These are phyloP conservation scores for Drosophila parthenogenetica DNA, from an alignment of 2,888 invertebrate genomes.

Conservation along the genomic window DNA sequence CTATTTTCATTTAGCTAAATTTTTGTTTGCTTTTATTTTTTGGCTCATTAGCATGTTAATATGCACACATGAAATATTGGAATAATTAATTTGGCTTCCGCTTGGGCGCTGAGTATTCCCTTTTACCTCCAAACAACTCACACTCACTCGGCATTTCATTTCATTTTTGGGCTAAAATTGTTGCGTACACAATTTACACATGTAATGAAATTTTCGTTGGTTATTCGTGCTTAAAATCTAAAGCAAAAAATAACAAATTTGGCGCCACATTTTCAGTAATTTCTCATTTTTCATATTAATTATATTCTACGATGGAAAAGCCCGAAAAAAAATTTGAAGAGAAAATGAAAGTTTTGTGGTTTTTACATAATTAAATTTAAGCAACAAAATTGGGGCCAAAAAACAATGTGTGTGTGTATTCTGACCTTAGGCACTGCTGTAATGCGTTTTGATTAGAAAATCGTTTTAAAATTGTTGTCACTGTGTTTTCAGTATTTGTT, in stretches of 20 bases:
- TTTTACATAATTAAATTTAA: constrained; percentile 58
- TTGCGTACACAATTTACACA: constrained; percentile 63
- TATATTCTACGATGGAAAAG: constrained; percentile 41
- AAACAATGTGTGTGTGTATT: background rate
- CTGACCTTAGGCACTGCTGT: constrained; percentile 37
- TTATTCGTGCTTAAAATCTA: constrained; percentile 26
- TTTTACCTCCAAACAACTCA: background rate
- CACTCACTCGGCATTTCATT: constrained; percentile 1
- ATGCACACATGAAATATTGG: constrained; percentile 12
- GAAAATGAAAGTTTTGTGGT: constrained; percentile 38
- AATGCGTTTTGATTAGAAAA: constrained; percentile 76
- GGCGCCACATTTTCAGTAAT: constrained; percentile 48
- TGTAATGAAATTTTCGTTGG: constrained; percentile 73
- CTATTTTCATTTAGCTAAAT: constrained; percentile 15
- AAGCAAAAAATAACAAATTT: constrained; percentile 13
- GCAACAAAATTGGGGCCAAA: constrained; percentile 5
- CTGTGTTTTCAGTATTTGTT: constrained; percentile 31
- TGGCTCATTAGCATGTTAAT: constrained; percentile 7
- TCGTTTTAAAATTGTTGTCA: constrained; percentile 70
- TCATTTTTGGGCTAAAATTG: constrained; percentile 44
- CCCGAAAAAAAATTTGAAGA: constrained; percentile 4
- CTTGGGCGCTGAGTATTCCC: background rate
- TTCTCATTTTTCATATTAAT: constrained; percentile 61
- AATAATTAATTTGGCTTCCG: constrained; percentile 43
- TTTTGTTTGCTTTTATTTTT: constrained; percentile 18